phyloP scores from a whole-genome alignment of 1,140 invertebrate genomes.

The Procambarus virginalis region DNA sequence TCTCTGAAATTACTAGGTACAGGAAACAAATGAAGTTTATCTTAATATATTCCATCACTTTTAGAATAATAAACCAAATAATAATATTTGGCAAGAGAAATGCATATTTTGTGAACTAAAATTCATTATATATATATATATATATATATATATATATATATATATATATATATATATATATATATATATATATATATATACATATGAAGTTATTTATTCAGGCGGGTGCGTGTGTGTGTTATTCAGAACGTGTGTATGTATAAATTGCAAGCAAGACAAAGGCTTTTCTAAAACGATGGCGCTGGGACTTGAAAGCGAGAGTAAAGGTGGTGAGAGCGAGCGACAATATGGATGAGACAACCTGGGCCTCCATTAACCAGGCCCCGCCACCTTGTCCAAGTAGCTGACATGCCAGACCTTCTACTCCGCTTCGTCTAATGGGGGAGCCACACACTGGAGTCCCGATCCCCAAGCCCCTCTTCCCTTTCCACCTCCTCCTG shows the following conservation, averaged over 20 bases:
- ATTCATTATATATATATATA: neutral
- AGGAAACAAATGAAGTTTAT: too few relatives aligned
- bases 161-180: too few relatives aligned
- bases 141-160: too few relatives aligned
- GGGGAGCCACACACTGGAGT: neutral
- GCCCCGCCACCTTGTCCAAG: neutral
- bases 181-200: slow-evolving; percentile 29
- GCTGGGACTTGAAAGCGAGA: neutral
- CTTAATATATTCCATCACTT: too few relatives aligned
- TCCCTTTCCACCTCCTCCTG: neutral
- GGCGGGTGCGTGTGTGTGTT: neutral
- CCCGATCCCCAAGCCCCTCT: neutral
- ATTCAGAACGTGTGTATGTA: neutral
- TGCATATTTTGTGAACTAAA: too few relatives aligned
- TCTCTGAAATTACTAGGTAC: too few relatives aligned
- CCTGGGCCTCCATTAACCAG: neutral
- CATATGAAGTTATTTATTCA: too few relatives aligned
- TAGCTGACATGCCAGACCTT: neutral
- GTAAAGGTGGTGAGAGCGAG: neutral
- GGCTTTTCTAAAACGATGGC: neutral
- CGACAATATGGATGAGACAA: neutral
- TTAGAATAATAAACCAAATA: too few relatives aligned
- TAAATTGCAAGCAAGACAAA: neutral
- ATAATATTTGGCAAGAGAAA: too few relatives aligned
- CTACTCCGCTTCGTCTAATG: slow-evolving; percentile 4